Evolutionary conservation across 1,140 invertebrate species (phyloP), one percentile per base, ranked within the genome.

Genomic region (Panagrolaimus sp.): DNA sequence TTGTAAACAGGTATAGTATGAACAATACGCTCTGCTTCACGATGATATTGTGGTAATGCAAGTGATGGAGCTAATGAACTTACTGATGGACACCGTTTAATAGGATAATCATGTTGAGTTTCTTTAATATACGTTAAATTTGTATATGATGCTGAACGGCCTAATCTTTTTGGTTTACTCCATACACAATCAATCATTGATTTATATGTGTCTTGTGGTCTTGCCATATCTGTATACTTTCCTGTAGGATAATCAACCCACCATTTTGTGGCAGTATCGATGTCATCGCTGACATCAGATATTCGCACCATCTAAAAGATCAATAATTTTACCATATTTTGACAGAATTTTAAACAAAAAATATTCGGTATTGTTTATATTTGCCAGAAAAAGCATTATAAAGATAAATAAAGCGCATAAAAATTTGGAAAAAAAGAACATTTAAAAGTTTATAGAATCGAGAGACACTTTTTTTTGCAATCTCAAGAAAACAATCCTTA

Each of bases 1-100:
- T 82, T 82, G 77, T 82, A 82, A n/a, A 83, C 81, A 13, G 73
- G 79, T n/a, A 69, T 68, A 11, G 81, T 82, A 65, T 82, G 81
- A 14, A 82, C 80, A 65, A 83, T 83, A 9, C 80, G 72, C 57
- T 82, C 75, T 16, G 80, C 80, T 67, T 82, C 80, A 66, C 80
- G 78, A 69, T 71, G 72, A 63, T 82, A 75, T 64, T 77, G 72
- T 20, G 76, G 79, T 47, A 81, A 66, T 1, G 77, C 81, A 44
- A 82, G 74, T n/a, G 80, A 82, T 64, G 80, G 80, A 53, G 80
- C 80, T 64, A 82, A 68, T 3, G 77, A 74, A n/a, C 74, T 78
- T 14, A 82, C 75, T 3, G 80, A 83, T 45, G 68, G 48, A 63
- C 77, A 76, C 44, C 69, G 67, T 53, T 72, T 77, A 51, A 82